A percentile compares a stretch with the other conserved stretches of the same genome.
Evolutionary conservation across 2,888 invertebrate species (phyloP).

Genomic region (Phyto melanocephala): DNA sequence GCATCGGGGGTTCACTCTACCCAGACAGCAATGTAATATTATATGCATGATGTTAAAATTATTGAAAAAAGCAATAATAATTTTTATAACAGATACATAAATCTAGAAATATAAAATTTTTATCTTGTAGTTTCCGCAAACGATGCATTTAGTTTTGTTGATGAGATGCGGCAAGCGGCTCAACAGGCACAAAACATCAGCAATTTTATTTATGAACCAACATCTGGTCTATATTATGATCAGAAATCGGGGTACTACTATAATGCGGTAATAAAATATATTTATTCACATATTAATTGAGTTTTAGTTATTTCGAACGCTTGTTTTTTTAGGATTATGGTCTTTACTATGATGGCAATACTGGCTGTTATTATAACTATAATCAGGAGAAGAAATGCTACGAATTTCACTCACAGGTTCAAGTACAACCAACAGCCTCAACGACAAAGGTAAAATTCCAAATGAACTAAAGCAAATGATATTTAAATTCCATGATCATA

Average conservation of each 20-base stretch:
- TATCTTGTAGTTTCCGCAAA: conserved; percentile 49
- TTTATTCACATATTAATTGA: conserved; percentile 43
- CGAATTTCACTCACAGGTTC: conserved; percentile 89
- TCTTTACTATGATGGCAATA: conserved; percentile 92
- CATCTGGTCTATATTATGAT: conserved; percentile 93
- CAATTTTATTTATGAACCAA: conserved; percentile 92
- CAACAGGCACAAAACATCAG: conserved; percentile 86
- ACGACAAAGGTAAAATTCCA: conserved; percentile 68
- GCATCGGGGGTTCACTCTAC: no score
- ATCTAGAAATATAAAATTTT: neutral
- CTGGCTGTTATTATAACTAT: conserved; percentile 90
- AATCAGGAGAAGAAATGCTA: conserved; percentile 87
- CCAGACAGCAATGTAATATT: no score
- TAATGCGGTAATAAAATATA: conserved; percentile 84
- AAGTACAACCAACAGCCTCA: conserved; percentile 74
- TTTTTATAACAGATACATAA: no score
- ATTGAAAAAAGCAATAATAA: no score
- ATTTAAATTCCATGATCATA: neutral
- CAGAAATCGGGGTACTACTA: conserved; percentile 94
- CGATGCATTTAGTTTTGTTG: conserved; percentile 80
- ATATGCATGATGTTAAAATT: no score
- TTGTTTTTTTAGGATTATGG: conserved; percentile 85
- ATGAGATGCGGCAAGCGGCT: conserved; percentile 88
- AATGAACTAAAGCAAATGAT: neutral
- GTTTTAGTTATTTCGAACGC: neutral